phyloP scores from a whole-genome alignment of 1,140 invertebrate species.

The Halesus radiatus region DNA sequence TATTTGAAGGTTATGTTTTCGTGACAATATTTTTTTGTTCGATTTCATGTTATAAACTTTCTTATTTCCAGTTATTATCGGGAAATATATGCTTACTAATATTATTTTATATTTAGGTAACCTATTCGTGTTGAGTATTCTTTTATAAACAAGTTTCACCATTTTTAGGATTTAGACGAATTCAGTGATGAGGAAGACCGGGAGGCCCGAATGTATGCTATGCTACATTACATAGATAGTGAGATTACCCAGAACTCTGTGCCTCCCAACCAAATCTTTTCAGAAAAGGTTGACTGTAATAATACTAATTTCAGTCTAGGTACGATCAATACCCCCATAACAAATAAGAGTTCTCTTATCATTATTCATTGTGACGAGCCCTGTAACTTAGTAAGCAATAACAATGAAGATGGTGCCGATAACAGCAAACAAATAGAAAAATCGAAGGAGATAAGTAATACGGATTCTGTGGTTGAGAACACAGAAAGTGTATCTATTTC shows the following conservation, averaged over 20 bases:
- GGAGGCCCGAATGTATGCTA: slow-evolving; percentile 67
- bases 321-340: background rate
- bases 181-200: slow-evolving; percentile 64
- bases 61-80: too few relatives aligned
- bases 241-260: slow-evolving; percentile 53
- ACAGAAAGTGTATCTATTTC: too few relatives aligned
- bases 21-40: background rate
- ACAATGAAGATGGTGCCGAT: too few relatives aligned
- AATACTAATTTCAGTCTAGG: background rate
- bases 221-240: slow-evolving; percentile 64
- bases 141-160: background rate
- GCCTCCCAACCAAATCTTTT: background rate
- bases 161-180: slow-evolving; percentile 45
- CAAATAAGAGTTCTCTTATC: too few relatives aligned
- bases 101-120: too few relatives aligned
- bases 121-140: too few relatives aligned
- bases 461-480: too few relatives aligned
- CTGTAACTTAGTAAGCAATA: too few relatives aligned
- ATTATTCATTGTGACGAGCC: too few relatives aligned
- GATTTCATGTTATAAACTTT: background rate
- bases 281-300: background rate
- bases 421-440: too few relatives aligned
- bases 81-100: too few relatives aligned
- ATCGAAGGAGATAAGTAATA: too few relatives aligned
- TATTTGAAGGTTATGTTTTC: slow-evolving; percentile 12